Evolutionary conservation across 2,888 invertebrate genomes (phyloP), one percentile per base, ranked within the genome.

Genomic region (Drosophila atroscutellata): DNA sequence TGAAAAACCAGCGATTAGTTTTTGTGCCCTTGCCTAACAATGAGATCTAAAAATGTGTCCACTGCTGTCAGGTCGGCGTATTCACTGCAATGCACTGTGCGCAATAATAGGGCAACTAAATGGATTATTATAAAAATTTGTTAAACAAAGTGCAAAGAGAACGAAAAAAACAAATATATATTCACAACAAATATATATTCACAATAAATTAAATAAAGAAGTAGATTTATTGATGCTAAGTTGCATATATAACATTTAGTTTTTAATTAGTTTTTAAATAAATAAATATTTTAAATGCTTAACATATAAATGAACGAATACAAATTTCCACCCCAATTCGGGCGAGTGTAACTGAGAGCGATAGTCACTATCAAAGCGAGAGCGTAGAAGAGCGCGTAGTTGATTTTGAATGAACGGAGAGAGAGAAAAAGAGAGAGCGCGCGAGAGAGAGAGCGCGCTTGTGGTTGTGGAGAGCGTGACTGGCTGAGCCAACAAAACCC

Each of bases 401-500:
- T 61, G 39, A 34, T 6, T 60, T 59, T 49, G 57, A 36, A 32
- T 32, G 70, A 51, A 74, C 50, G 60, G 55, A 52, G 62, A 36
- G 37, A 52, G 20, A 28, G 2, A 49, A n/a, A n/a, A n/a, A n/a
- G 49, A 49, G 49, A 28, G 3, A 49, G 49, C 11, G 62, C 56
- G 52, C n/a, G 60, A 13, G 39, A 39, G 30, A 47, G 50, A 13
- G 54, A 24, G 45, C 47, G 55, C 3, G 34, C 20, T 26, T 20
- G 5, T 24, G 15, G 8, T 24, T 24, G n/a, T 20, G 13, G n/a
- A 28, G 50, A 26, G 58, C 47, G 62, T 32, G 45, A 18, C 30
- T 37, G 62, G 45, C 57, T 30, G 50, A 72, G 75, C 51, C 75
- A 86, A 86, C 90, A 90, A 90, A 90, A 89, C 81, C 55, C 86